Percentiles rank a stretch among this genome's conserved stretches.
phyloP scores from a whole-genome alignment of 2,888 invertebrate species.

The Tetragnatha montana region DNA sequence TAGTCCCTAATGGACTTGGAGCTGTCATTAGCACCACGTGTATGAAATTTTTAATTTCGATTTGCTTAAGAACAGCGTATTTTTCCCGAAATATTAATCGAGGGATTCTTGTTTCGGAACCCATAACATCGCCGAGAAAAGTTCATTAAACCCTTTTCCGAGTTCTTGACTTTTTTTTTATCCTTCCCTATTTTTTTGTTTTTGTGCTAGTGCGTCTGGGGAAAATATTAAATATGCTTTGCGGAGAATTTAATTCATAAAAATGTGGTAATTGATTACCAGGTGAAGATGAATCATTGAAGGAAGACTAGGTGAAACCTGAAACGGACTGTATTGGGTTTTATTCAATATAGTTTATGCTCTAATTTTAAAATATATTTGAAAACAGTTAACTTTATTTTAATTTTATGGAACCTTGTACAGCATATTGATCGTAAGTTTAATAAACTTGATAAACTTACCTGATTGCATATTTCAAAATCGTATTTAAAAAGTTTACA shows the following conservation, averaged over 20 bases:
- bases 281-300: slow-evolving; percentile 21
- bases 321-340: neutral
- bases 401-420: too few relatives aligned
- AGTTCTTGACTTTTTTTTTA: neutral
- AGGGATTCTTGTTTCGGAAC: neutral
- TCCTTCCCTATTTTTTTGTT: neutral
- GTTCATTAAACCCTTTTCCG: neutral
- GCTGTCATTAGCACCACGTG: neutral
- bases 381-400: too few relatives aligned
- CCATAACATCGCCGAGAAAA: neutral
- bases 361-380: too few relatives aligned
- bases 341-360: neutral
- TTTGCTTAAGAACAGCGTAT: neutral
- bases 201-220: neutral
- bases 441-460: too few relatives aligned
- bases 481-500: too few relatives aligned
- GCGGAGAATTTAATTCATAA: neutral
- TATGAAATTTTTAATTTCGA: neutral
- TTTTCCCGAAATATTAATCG: neutral
- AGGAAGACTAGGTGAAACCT: neutral
- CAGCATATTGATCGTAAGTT: too few relatives aligned
- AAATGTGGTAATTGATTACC: slow-evolving; percentile 16
- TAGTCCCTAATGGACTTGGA: neutral
- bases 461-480: too few relatives aligned
- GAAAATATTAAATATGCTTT: neutral